Percentiles rank a stretch among this genome's conserved stretches.
Conservation (phyloP, 1,140 invertebrate species). For the Polypedilum vanderplanki region DNA sequence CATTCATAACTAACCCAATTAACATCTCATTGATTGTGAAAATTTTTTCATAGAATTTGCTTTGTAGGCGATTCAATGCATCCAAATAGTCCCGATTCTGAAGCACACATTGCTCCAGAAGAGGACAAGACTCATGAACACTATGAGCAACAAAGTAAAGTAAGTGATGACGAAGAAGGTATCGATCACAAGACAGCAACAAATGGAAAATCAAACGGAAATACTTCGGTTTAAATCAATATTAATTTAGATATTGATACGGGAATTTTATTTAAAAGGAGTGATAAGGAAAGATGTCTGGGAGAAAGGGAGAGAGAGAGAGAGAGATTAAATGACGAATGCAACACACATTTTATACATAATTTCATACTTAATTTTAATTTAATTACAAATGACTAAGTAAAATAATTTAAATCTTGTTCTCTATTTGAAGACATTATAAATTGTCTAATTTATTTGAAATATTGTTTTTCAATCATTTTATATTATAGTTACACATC, state of each 20-base stretch:
- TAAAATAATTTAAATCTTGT: too few relatives aligned
- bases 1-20: conserved; percentile 5
- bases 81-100: conserved; percentile 41
- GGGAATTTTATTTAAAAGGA: neutral
- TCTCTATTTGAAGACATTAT: too few relatives aligned
- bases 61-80: conserved; percentile 27
- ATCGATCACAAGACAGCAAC: neutral
- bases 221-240: conserved; percentile 7
- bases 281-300: neutral
- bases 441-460: too few relatives aligned
- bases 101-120: conserved; percentile 43
- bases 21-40: neutral
- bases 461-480: too few relatives aligned
- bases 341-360: too few relatives aligned
- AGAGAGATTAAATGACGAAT: too few relatives aligned
- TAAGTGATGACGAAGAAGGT: neutral
- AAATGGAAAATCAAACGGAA: conserved; percentile 24
- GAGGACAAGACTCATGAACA: conserved; percentile 40
- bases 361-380: too few relatives aligned
- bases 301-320: too few relatives aligned
- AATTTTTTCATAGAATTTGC: conserved; percentile 16
- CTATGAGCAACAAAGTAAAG: conserved; percentile 32
- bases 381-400: too few relatives aligned
- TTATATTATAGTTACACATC: too few relatives aligned
- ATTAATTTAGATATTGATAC: neutral